Evolutionary conservation across 2,797 vertebrate species (phyloP).

Genomic region (Pygocentrus nattereri): DNA sequence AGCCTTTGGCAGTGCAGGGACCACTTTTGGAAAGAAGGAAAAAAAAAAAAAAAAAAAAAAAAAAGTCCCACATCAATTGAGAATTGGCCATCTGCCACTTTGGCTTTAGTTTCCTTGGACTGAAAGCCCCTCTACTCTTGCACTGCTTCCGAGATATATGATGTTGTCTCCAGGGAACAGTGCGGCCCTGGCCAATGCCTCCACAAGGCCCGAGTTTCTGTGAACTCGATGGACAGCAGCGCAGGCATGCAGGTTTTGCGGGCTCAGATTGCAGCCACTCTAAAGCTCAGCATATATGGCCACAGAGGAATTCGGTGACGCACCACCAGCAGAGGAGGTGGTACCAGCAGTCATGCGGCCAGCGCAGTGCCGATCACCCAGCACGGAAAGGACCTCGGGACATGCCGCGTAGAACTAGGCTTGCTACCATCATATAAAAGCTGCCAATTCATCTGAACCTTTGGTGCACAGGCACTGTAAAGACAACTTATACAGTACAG

Average conservation of each 20-base stretch:
- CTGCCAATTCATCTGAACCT: too few relatives aligned
- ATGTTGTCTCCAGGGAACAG: slow-evolving; percentile 81
- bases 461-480: neutral
- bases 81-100: slow-evolving; percentile 70
- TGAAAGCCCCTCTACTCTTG: slow-evolving; percentile 62
- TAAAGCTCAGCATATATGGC: slow-evolving; percentile 56
- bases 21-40: slow-evolving; percentile 63
- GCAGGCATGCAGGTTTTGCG: slow-evolving; percentile 73
- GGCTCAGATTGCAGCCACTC: slow-evolving; percentile 72
- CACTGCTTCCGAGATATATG: slow-evolving; percentile 78
- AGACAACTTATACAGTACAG: too few relatives aligned
- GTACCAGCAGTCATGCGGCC: slow-evolving; percentile 20
- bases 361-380: slow-evolving; percentile 22
- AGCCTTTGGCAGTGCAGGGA: slow-evolving; percentile 69
- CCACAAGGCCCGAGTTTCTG: slow-evolving; percentile 72
- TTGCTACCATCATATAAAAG: neutral
- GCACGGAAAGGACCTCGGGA: neutral
- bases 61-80: slow-evolving; percentile 65
- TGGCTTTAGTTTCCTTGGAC: slow-evolving; percentile 64
- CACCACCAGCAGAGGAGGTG: slow-evolving; percentile 17
- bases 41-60: too few relatives aligned
- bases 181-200: slow-evolving; percentile 70
- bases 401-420: neutral
- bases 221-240: slow-evolving; percentile 75
- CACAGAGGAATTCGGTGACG: slow-evolving; percentile 56